These are phyloP conservation scores for Xestia c-nigrum DNA, from an alignment of 2,888 invertebrate species.

Conservation along the genomic window DNA sequence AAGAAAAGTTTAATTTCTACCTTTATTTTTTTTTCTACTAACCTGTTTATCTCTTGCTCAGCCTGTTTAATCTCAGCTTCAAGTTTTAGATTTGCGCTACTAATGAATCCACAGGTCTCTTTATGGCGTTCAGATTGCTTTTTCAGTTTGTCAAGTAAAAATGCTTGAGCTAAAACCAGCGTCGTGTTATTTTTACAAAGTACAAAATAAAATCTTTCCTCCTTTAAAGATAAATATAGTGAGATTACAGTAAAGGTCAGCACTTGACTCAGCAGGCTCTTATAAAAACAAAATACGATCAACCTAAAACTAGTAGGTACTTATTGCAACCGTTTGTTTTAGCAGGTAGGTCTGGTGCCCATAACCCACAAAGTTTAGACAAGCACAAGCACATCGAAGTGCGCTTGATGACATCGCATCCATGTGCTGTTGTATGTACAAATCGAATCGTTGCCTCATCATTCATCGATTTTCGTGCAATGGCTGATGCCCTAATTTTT, in stretches of 20 bases:
- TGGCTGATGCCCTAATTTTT: neutral
- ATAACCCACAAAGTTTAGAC: neutral
- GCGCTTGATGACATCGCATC: neutral
- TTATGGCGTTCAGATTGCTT: constrained; percentile 76
- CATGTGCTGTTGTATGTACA: neutral
- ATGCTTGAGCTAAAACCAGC: constrained; percentile 76
- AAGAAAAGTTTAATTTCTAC: neutral
- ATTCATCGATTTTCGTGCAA: neutral
- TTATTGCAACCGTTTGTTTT: neutral
- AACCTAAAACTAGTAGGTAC: neutral
- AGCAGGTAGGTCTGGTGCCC: neutral
- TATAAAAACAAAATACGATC: neutral
- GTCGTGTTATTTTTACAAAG: neutral
- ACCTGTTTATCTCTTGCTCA: constrained; percentile 81
- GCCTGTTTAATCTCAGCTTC: constrained; percentile 82
- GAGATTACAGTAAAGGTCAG: neutral
- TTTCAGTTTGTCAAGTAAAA: constrained; percentile 77
- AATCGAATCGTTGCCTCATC: neutral
- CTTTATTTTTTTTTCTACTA: constrained; percentile 29
- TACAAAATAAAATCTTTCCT: neutral
- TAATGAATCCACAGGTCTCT: constrained; percentile 76
- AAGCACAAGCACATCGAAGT: neutral
- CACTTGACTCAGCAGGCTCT: neutral
- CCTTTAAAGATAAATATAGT: neutral
- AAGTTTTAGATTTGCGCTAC: constrained; percentile 77